Evolutionary conservation across 2,888 invertebrate species (phyloP).

Genomic region (Actias luna): DNA sequence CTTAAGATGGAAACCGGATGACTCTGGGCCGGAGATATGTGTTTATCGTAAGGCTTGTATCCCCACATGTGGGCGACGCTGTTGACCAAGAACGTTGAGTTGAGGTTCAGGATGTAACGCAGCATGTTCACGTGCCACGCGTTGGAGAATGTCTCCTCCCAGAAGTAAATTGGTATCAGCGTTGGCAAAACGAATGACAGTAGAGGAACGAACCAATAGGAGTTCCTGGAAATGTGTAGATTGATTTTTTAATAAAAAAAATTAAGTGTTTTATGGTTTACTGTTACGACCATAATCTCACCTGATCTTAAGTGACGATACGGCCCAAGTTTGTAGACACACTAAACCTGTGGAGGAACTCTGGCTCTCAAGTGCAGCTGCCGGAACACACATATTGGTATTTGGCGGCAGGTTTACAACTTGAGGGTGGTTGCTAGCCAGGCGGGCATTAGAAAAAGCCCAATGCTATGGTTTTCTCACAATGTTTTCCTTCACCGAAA

Average conservation of each 20-base stretch:
- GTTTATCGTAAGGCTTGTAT: constrained; percentile 58
- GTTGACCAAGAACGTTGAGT: constrained; percentile 84
- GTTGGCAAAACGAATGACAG: constrained; percentile 63
- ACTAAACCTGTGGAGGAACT: too few relatives aligned
- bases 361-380: too few relatives aligned
- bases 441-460: too few relatives aligned
- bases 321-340: too few relatives aligned
- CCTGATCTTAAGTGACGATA: too few relatives aligned
- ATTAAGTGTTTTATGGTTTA: too few relatives aligned
- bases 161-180: constrained; percentile 74
- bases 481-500: too few relatives aligned
- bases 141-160: constrained; percentile 72
- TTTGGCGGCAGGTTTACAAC: too few relatives aligned
- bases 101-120: constrained; percentile 78
- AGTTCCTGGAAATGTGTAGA: constrained; percentile 18
- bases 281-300: too few relatives aligned
- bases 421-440: too few relatives aligned
- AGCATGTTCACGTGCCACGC: constrained; percentile 59
- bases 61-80: constrained; percentile 80
- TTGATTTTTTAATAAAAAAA: neutral
- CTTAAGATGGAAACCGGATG: constrained; percentile 3
- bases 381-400: too few relatives aligned
- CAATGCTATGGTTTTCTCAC: too few relatives aligned
- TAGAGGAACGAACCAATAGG: constrained; percentile 22
- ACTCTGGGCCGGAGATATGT: constrained; percentile 22